A percentile compares a stretch with the other conserved stretches of the same genome.
phyloP scores from a whole-genome alignment of 2,888 invertebrate genomes.

The Meteorus cinctellus region DNA sequence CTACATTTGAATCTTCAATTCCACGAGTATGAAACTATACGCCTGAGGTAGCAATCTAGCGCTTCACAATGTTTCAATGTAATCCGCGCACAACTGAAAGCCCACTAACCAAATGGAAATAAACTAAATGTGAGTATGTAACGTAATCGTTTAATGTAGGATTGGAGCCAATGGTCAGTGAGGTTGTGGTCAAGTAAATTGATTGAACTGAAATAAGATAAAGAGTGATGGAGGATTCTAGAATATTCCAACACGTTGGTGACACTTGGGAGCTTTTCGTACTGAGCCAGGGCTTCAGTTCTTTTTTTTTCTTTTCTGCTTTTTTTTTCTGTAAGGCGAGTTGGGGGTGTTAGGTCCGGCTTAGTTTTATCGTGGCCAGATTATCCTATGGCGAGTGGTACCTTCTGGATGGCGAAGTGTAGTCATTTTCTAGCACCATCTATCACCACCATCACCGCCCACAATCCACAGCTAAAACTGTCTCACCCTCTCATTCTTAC shows the following conservation, averaged over 20 bases:
- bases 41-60: slow-evolving; percentile 11
- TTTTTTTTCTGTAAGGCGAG: slow-evolving; percentile 61
- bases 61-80: slow-evolving; percentile 8
- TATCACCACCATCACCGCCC: slow-evolving; percentile 22
- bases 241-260: slow-evolving; percentile 70
- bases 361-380: slow-evolving; percentile 69
- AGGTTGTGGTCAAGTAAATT: slow-evolving; percentile 52
- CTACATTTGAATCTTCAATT: background rate
- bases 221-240: slow-evolving; percentile 50
- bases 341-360: slow-evolving; percentile 62
- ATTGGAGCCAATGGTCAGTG: slow-evolving; percentile 6
- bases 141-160: background rate
- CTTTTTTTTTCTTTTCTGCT: slow-evolving; percentile 30
- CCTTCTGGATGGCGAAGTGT: slow-evolving; percentile 28
- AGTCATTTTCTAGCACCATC: slow-evolving; percentile 42
- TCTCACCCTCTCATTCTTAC: background rate
- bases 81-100: background rate
- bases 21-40: background rate
- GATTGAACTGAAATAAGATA: slow-evolving; percentile 30
- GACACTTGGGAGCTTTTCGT: slow-evolving; percentile 56
- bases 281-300: slow-evolving; percentile 29
- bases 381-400: slow-evolving; percentile 60
- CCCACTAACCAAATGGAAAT: slow-evolving; percentile 1
- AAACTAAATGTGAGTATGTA: background rate
- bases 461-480: slow-evolving; percentile 28